Evolutionary conservation across 2,113 vertebrate genomes (phyloP), one percentile per base, ranked within the genome.

Genomic region (Microcebus lehilahytsara): DNA sequence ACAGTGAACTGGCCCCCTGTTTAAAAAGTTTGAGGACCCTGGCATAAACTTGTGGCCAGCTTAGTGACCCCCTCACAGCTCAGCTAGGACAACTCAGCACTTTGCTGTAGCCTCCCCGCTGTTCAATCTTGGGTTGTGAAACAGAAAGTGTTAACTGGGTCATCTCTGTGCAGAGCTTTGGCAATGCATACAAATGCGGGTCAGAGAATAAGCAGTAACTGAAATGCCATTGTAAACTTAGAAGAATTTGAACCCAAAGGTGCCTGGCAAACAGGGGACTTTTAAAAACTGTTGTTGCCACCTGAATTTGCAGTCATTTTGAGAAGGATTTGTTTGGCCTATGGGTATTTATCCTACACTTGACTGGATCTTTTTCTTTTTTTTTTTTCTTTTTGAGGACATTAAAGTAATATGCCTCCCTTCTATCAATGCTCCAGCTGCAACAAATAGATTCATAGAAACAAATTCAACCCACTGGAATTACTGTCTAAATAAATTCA

Each of bases 401-500:
- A 91, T 75, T 89, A 81, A 79, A 62, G 53, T 85, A 80, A 72
- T 27, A 96, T 49, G 72, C 37, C 30, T 80, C 69, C 37, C 40
- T 74, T 79, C 89, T 86, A 62, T 60, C 89, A 81, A 27, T 89
- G 89, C 75, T 87, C 77, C 64, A 94, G 81, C 72, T 91, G 20
- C 30, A 92, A 86, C 56, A 83, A 92, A 95, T 83, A 96, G 84
- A 92, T 85, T 80, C 66, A 94, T 2, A 91, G 96, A 96, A 96
- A 96, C 85, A 93, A 93, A 97, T 90, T 95, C 81, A 94, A 93
- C 78, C 72, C 80, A 62, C 42, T 92, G 90, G 85, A 96, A 92
- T 97, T 87, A 97, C 78, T 96, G 91, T 96, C 79, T 86, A 96
- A 92, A 95, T 95, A 93, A 96, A 95, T 92, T 96, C 86, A 85